Evolutionary conservation across 2,888 invertebrate species (phyloP), one percentile per base, ranked within the genome.

Genomic region (Perdita meconis): DNA sequence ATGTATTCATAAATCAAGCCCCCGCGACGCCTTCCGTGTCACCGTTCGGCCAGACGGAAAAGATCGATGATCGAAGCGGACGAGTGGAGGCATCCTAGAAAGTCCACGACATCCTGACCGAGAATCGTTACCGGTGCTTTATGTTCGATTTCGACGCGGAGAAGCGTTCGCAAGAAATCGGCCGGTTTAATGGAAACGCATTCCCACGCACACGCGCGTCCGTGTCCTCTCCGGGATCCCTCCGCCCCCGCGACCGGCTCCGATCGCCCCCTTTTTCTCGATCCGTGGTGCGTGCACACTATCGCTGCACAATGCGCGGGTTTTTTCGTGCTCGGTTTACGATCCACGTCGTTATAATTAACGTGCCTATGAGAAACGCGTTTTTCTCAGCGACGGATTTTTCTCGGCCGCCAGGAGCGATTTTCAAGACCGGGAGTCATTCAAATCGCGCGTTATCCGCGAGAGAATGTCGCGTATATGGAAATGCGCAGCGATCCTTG

Each of bases 121-220:
- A 82, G 88, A 88, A 88, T 87, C 88, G 81, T 86, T 80, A 57
- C 81, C 47, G 81, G 83, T 82, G 84, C 77, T 85, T 79, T 81
- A 83, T 69, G 78, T 81, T 70, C 63, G 70, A 68, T 78, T 84
- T 80, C 83, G 80, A 80, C 79, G 78, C 74, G 71, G 67, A 71
- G 78, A 59, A 44, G 66, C 56, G 76, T 72, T 60, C 81, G 81
- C 86, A 90, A 90, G 87, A 90, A 90, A 84, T 85, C 85, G 82
- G 84, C 85, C 88, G 90, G 89, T 89, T 91, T 89, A 91, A 90
- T 90, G 88, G 89, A 90, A 89, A 89, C 86, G 83, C 89, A 88
- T 90, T 91, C 91, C 90, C 90, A 91, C 90, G 90, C 89, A 88
- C 85, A 44, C 65, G 55, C 51, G 44, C 44, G 36, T 59, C 22